A percentile compares a stretch with the other conserved stretches of the same genome.
Conservation (phyloP, 37 sponge, comb jelly and placozoan species). For the Haliclona indistincta region DNA sequence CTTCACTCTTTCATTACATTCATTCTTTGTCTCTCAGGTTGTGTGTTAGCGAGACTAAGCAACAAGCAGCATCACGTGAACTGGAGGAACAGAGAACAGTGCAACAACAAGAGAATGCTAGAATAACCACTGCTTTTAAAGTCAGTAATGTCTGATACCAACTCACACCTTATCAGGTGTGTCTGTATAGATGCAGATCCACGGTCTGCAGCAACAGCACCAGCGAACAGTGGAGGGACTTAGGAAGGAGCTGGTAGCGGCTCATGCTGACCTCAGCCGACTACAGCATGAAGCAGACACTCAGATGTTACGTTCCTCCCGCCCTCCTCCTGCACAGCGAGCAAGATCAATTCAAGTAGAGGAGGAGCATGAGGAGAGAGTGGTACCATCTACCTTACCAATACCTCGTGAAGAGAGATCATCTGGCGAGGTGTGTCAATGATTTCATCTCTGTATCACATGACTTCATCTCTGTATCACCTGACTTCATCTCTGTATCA, state of each 20-base stretch:
- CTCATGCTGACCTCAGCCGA: conserved; percentile 26
- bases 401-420: conserved; percentile 45
- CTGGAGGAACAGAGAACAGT: conserved; percentile 47
- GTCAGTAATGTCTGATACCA: no score
- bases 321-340: no score
- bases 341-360: conserved; percentile 12
- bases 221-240: conserved; percentile 38
- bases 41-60: conserved; percentile 19
- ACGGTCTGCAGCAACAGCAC: conserved; percentile 49
- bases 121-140: conserved; percentile 56
- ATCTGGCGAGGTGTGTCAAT: conserved; percentile 49
- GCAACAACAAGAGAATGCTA: conserved; percentile 49
- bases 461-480: no score
- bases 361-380: not conserved
- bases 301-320: conserved; percentile 30
- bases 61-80: conserved; percentile 24
- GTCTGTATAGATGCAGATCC: conserved; percentile 61
- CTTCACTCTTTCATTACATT: conserved; percentile 5
- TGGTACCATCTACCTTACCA: not conserved
- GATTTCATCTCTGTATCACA: not conserved
- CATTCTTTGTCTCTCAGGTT: not conserved
- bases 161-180: no score
- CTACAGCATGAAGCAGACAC: conserved; percentile 51
- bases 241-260: conserved; percentile 31
- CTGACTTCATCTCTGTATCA: no score